Base-by-base conservation (phyloP, 2,797 vertebrate genomes). In the Xerus rutilus region DNA sequence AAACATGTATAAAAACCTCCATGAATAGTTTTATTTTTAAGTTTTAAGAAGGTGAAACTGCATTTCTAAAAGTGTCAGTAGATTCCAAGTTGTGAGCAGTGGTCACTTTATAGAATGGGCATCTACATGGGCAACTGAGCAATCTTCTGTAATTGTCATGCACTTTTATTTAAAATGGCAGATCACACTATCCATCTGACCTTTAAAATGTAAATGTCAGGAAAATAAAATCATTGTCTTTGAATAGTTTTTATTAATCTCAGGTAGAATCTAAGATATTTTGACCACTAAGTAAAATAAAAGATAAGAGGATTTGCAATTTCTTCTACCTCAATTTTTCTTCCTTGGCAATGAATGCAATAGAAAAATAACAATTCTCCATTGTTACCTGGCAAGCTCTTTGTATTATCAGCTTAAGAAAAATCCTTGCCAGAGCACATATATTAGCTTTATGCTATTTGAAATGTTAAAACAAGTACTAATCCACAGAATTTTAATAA, bases 401-500 rank as follows among this genome's bases (percentile, higher is more conserved):
- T 57, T 74, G 20, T 49, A 43, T 70, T 64, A 49, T 52, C 94
- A 92, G 77, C n/a, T 74, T 93, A 86, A 74, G 45, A 21, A 69
- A 79, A 96, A 94, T 45, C 54, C 57, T 94, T 76, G 43, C 86
- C 83, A 89, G 47, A 83, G 67, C 39, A n/a, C 7, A 21, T 72
- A 43, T 39, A 70, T 76, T 82, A 70, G 82, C 39, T 93, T 95
- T 78, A 30, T 74, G 72, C 30, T 65, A 21, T 64, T 82, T 77
- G 39, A 86, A 94, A 89, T 91, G 79, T 54, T 89, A 62, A 93
- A 85, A 73, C 59, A 87, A 93, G 43, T 32, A 30, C 73, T 88
- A 92, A 95, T 90, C 85, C 91, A 86, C 30, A 87, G 52, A 21
- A 79, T 52, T 93, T 94, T 83, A 74, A 90, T 85, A 83, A 96